Percentiles rank a stretch among this genome's conserved stretches.
Conservation (phyloP, 2,888 invertebrate genomes). For the Pristionchus arcanus region DNA sequence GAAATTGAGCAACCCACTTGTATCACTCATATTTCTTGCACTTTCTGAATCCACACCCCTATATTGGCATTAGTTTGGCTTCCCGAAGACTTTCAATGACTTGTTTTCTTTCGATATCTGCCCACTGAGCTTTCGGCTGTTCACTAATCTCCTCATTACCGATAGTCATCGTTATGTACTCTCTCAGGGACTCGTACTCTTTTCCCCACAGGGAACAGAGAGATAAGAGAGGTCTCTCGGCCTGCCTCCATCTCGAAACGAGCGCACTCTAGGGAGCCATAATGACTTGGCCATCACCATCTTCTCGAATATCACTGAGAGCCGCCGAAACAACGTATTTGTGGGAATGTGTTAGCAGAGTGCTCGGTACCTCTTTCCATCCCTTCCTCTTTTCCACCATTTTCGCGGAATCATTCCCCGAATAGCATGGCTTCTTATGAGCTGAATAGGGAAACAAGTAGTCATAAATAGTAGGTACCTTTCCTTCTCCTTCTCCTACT, state of each 20-base stretch:
- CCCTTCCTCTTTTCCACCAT: no score
- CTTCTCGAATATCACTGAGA: constrained; percentile 43
- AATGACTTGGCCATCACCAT: background rate
- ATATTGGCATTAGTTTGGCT: no score
- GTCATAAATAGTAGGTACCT: background rate
- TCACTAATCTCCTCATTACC: background rate
- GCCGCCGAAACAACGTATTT: background rate
- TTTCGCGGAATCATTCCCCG: no score
- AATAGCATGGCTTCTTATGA: no score
- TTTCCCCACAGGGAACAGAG: background rate
- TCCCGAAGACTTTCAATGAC: background rate
- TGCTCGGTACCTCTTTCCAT: background rate
- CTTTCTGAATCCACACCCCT: no score
- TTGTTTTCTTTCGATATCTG: background rate
- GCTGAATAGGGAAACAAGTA: background rate
- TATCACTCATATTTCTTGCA: background rate
- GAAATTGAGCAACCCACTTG: background rate
- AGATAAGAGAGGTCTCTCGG: background rate
- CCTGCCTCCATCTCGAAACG: background rate
- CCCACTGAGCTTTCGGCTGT: background rate
- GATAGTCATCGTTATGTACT: background rate
- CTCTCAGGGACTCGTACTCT: background rate
- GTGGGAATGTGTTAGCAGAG: background rate
- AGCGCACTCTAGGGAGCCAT: constrained; percentile 36
- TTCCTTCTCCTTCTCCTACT: background rate